phyloP scores from a whole-genome alignment of 2,888 invertebrate species.

The Dusona sp. region DNA sequence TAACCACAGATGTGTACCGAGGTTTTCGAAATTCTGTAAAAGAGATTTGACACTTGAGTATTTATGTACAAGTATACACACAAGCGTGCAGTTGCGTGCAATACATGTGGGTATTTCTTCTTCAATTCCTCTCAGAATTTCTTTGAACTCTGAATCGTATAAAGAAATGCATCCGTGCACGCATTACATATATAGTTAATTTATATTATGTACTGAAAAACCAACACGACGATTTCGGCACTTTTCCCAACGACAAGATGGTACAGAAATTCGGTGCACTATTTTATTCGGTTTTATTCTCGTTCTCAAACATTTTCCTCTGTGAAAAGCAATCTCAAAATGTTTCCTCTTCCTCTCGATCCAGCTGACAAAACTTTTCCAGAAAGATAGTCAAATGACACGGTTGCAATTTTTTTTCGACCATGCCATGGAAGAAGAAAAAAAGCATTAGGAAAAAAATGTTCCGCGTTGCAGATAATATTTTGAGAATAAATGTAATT shows the following conservation, averaged over 20 bases:
- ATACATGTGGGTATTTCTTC: background rate
- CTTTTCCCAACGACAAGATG: background rate
- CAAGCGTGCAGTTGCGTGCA: background rate
- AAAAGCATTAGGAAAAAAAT: background rate
- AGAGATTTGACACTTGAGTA: background rate
- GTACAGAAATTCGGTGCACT: background rate
- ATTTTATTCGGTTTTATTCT: constrained; percentile 1
- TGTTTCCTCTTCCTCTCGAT: background rate
- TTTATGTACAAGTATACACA: background rate
- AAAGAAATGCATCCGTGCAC: constrained; percentile 28
- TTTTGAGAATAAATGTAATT: background rate
- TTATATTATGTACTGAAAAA: background rate
- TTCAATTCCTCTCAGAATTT: constrained; percentile 23
- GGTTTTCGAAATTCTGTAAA: background rate
- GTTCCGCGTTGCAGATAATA: background rate
- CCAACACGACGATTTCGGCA: background rate
- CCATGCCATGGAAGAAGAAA: background rate
- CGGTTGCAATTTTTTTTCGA: background rate
- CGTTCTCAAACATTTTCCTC: background rate
- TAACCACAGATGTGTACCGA: background rate
- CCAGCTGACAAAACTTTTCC: background rate
- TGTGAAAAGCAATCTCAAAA: constrained; percentile 11
- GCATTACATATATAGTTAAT: background rate
- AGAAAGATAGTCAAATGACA: background rate
- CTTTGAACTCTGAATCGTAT: constrained; percentile 56